A percentile compares a stretch with the other conserved stretches of the same genome.
Evolutionary conservation across 2,113 vertebrate genomes (phyloP).

Genomic region (Panthera tigris): DNA sequence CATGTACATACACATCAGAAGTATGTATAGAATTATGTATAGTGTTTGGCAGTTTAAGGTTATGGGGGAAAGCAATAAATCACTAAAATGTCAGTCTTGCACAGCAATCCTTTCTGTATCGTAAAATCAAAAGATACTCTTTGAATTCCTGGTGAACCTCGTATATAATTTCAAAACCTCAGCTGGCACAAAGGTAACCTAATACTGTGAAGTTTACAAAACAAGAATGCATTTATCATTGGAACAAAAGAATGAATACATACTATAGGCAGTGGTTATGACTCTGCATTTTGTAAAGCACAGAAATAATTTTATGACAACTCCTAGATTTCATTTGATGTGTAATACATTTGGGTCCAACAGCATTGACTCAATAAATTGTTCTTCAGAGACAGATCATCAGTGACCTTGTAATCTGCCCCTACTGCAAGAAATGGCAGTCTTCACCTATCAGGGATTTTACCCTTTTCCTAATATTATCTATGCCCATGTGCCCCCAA

Average conservation of each 20-base stretch:
- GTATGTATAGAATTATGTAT: background rate
- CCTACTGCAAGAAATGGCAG: background rate
- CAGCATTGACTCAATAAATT: background rate
- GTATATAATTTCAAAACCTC: constrained; percentile 60
- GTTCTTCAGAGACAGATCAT: background rate
- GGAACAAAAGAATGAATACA: background rate
- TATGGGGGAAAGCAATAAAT: background rate
- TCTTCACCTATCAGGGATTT: background rate
- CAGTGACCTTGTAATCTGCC: background rate
- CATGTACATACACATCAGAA: background rate
- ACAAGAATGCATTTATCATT: background rate
- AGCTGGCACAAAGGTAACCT: constrained; percentile 14
- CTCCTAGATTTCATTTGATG: background rate
- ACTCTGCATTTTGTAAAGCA: background rate
- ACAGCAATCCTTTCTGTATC: background rate
- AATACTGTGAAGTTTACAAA: constrained; percentile 14
- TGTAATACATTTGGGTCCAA: background rate
- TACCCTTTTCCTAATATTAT: background rate
- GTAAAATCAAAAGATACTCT: background rate
- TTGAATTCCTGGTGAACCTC: background rate
- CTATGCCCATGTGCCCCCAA: background rate
- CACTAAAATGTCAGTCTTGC: constrained; percentile 13
- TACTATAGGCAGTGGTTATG: background rate
- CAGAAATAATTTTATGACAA: background rate
- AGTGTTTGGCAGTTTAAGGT: background rate